A percentile compares a stretch with the other conserved stretches of the same genome.
Evolutionary conservation across 2,797 vertebrate species (phyloP).

Genomic region (Poecilia wingei): DNA sequence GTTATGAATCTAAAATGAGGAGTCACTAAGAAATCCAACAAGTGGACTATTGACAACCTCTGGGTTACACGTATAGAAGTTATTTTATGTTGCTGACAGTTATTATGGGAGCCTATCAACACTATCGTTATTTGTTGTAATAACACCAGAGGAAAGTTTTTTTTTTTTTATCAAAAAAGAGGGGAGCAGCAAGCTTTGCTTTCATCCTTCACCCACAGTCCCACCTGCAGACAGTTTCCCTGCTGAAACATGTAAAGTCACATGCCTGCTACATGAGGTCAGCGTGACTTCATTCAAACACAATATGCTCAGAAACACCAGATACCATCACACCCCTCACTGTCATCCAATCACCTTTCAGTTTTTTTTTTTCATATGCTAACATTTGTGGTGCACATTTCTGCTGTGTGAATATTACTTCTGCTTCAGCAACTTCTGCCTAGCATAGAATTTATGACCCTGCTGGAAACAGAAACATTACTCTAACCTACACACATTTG

Average conservation of each 20-base stretch:
- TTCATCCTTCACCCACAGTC: slow-evolving; percentile 10
- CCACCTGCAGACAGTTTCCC: slow-evolving; percentile 64
- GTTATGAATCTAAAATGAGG: background rate
- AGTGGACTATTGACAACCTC: background rate
- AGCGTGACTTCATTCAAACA: slow-evolving; percentile 59
- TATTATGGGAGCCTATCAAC: background rate
- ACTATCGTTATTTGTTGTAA: background rate
- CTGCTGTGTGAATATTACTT: slow-evolving; percentile 27
- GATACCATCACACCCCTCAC: slow-evolving; percentile 25
- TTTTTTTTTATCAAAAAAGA: background rate
- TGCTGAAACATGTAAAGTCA: slow-evolving; percentile 52
- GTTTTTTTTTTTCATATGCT: slow-evolving; percentile 3
- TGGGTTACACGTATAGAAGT: background rate
- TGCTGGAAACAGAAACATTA: slow-evolving; percentile 26
- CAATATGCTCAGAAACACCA: slow-evolving; percentile 45
- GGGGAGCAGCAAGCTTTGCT: background rate
- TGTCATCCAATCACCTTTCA: slow-evolving; percentile 48
- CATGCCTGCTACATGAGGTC: slow-evolving; percentile 65
- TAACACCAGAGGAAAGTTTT: background rate
- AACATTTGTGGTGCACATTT: slow-evolving; percentile 14
- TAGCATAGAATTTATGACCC: slow-evolving; percentile 34
- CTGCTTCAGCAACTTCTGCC: slow-evolving; percentile 41
- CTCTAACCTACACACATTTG: slow-evolving; percentile 26
- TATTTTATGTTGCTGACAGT: background rate
- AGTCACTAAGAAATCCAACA: background rate